Conservation (phyloP, 1,140 invertebrate genomes). For the Drosophila sproati region DNA sequence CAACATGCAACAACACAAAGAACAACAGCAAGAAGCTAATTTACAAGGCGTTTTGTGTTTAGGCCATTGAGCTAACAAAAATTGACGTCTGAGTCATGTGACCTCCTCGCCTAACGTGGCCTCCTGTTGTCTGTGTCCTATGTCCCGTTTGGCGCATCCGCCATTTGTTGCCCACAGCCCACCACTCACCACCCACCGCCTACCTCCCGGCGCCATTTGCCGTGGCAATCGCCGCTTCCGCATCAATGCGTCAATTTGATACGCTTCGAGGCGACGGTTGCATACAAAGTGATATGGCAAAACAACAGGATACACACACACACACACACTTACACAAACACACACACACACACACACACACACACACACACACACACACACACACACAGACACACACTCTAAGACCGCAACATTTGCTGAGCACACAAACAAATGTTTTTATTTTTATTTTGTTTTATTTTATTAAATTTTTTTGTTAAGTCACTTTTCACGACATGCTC, state of each 20-base stretch:
- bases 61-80: constrained; percentile 68
- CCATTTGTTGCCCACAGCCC: constrained; percentile 46
- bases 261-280: constrained; percentile 40
- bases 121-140: constrained; percentile 25
- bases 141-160: constrained; percentile 47
- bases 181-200: constrained; percentile 15
- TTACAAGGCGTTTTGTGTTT: constrained; percentile 74
- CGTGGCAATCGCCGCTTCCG: constrained; percentile 76
- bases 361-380: constrained; percentile 9
- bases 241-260: constrained; percentile 77
- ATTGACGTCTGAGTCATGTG: constrained; percentile 65
- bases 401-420: constrained; percentile 13
- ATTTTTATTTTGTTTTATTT: constrained; percentile 48
- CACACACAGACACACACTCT: background rate
- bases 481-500: constrained; percentile 57
- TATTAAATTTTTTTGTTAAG: constrained; percentile 62
- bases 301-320: constrained; percentile 32
- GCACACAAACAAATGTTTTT: constrained; percentile 4
- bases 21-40: constrained; percentile 64
- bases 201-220: constrained; percentile 42
- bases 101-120: constrained; percentile 36
- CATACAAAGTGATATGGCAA: constrained; percentile 56
- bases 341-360: constrained; percentile 7
- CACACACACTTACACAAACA: constrained; percentile 11
- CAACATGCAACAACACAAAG: constrained; percentile 31